These are phyloP conservation scores for Bombyx mori DNA, from an alignment of 1,140 invertebrate genomes.

Conservation along the genomic window DNA sequence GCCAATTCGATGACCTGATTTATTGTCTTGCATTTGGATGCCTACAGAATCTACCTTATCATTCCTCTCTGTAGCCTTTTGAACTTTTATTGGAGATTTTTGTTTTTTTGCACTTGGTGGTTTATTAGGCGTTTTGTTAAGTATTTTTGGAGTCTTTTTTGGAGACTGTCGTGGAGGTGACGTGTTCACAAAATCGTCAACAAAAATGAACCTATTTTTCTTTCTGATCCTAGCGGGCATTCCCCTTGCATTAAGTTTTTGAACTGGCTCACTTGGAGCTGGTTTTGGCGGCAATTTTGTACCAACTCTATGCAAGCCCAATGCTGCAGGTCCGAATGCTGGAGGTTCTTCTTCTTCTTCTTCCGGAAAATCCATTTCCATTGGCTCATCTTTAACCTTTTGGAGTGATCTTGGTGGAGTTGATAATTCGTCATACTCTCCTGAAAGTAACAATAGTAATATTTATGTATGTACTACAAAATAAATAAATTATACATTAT, in stretches of 20 bases:
- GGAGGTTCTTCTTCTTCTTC: conserved; percentile 77
- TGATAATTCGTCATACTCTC: conserved; percentile 38
- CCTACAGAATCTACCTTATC: conserved; percentile 35
- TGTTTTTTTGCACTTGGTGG: conserved; percentile 60
- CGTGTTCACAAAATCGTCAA: conserved; percentile 90
- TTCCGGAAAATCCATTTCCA: conserved; percentile 76
- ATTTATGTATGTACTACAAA: conserved; percentile 7
- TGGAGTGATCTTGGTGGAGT: conserved; percentile 49
- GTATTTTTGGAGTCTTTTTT: conserved; percentile 71
- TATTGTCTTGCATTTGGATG: conserved; percentile 76
- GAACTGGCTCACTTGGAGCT: conserved; percentile 77
- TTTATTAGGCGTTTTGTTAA: conserved; percentile 71
- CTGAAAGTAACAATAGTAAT: conserved; percentile 40
- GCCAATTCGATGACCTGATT: conserved; percentile 90
- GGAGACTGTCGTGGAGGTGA: conserved; percentile 80
- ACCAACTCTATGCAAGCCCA: conserved; percentile 85
- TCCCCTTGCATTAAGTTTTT: conserved; percentile 85
- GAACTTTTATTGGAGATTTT: conserved; percentile 57
- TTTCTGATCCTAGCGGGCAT: conserved; percentile 92
- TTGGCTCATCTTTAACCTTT: conserved; percentile 73
- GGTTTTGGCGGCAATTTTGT: conserved; percentile 80
- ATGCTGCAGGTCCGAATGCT: conserved; percentile 80
- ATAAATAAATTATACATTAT: not conserved
- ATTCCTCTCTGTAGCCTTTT: conserved; percentile 42
- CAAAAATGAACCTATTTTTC: conserved; percentile 91